These are phyloP conservation scores for Nymphalis urticae DNA, from an alignment of 2,888 invertebrate species.

Conservation along the genomic window DNA sequence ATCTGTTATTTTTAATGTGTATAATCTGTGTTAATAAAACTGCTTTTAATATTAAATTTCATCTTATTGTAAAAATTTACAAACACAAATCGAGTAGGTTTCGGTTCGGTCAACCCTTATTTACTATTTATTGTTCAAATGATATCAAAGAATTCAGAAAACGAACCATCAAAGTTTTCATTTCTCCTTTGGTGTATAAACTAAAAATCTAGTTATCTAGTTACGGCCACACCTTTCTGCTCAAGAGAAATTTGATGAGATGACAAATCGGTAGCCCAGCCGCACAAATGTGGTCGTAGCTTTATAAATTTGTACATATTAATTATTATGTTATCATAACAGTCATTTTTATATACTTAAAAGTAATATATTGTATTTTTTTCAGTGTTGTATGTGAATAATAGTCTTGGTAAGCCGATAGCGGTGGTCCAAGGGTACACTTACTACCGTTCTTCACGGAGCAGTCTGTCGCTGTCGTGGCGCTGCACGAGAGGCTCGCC, in stretches of 20 bases:
- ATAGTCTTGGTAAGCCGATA: slow-evolving; percentile 36
- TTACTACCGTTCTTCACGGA: slow-evolving; percentile 32
- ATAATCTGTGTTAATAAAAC: slow-evolving; percentile 1
- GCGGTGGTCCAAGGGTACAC: slow-evolving; percentile 38
- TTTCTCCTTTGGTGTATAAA: too few species aligned
- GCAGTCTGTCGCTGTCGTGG: slow-evolving; percentile 33
- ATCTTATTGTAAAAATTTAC: neutral
- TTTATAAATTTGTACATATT: too few species aligned
- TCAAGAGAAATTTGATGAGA: too few species aligned
- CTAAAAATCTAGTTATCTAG: too few species aligned
- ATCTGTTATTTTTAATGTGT: neutral
- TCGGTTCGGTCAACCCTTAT: slow-evolving; percentile 8
- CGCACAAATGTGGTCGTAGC: too few species aligned
- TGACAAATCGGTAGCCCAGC: too few species aligned
- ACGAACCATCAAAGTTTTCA: too few species aligned
- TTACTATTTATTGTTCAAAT: too few species aligned
- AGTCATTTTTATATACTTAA: neutral
- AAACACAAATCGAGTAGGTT: slow-evolving; percentile 30
- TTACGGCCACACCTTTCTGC: too few species aligned
- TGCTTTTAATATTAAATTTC: neutral
- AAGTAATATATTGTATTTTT: slow-evolving; percentile 10
- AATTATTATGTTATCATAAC: too few species aligned
- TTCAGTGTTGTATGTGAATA: slow-evolving; percentile 39
- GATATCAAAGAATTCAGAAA: too few species aligned
- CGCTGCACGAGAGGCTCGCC: slow-evolving; percentile 36